Conservation (phyloP, 2,888 invertebrate genomes). For the Eilema depressum region DNA sequence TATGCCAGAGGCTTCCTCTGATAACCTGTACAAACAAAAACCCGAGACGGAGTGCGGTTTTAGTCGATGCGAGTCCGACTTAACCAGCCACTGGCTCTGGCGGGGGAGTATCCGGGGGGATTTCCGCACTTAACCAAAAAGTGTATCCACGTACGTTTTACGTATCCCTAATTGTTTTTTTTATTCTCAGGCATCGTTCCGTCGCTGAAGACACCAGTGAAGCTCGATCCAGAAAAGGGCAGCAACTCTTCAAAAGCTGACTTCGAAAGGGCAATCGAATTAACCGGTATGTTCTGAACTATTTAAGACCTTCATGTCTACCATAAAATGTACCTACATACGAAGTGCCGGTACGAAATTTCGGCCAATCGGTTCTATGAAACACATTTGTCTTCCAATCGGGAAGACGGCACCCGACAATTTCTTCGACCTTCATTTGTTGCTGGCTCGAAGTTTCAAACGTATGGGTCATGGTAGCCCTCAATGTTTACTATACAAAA, state of each 20-base stretch:
- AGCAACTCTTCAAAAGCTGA: conserved; percentile 91
- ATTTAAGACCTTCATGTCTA: not conserved
- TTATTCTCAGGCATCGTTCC: conserved; percentile 82
- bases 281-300: conserved; percentile 87
- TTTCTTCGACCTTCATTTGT: not conserved
- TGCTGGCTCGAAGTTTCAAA: too few species aligned
- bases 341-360: not conserved
- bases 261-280: conserved; percentile 95
- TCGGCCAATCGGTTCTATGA: too few species aligned
- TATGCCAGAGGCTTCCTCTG: too few species aligned
- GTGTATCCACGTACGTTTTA: too few species aligned
- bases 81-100: too few species aligned
- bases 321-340: not conserved
- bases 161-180: not conserved
- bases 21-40: too few species aligned
- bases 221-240: conserved; percentile 89
- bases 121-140: too few species aligned
- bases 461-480: too few species aligned
- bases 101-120: too few species aligned
- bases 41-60: too few species aligned
- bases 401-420: not conserved
- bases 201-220: conserved; percentile 85
- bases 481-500: not conserved
- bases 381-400: too few species aligned
- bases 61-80: too few species aligned